Evolutionary conservation across 2,888 invertebrate species (phyloP).

Genomic region (Sialis fuliginosa): DNA sequence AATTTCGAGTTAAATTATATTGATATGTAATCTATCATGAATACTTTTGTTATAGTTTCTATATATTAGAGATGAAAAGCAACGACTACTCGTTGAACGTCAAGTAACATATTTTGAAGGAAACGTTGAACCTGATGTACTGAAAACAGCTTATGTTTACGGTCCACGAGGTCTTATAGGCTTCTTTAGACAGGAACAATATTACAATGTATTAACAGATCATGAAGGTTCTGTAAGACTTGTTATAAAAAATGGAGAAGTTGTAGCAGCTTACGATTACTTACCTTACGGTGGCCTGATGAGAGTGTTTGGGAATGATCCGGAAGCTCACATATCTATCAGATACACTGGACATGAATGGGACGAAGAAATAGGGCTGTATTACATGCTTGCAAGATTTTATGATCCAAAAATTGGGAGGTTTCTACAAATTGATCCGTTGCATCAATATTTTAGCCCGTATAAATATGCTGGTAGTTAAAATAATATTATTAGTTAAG

Average conservation of each 20-base stretch:
- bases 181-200: background rate
- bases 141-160: background rate
- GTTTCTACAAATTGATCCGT: constrained; percentile 10
- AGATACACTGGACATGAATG: constrained; percentile 13
- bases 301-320: constrained; percentile 7
- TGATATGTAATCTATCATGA: too few species aligned
- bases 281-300: constrained; percentile 12
- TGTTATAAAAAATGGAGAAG: constrained; percentile 9
- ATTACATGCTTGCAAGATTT: constrained; percentile 13
- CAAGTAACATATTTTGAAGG: background rate
- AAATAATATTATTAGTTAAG: background rate
- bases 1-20: too few species aligned
- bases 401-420: constrained; percentile 13
- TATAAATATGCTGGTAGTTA: constrained; percentile 12
- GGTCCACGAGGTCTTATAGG: background rate
- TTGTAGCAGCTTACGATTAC: constrained; percentile 14
- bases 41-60: too few species aligned
- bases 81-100: background rate
- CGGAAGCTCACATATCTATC: constrained; percentile 8
- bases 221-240: constrained; percentile 12
- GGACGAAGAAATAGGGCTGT: constrained; percentile 12
- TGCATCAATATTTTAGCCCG: constrained; percentile 11
- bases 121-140: background rate
- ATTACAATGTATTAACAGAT: constrained; percentile 11
- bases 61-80: background rate